phyloP scores from a whole-genome alignment of 2,888 invertebrate genomes.

The Drosophila fulvimacula region DNA sequence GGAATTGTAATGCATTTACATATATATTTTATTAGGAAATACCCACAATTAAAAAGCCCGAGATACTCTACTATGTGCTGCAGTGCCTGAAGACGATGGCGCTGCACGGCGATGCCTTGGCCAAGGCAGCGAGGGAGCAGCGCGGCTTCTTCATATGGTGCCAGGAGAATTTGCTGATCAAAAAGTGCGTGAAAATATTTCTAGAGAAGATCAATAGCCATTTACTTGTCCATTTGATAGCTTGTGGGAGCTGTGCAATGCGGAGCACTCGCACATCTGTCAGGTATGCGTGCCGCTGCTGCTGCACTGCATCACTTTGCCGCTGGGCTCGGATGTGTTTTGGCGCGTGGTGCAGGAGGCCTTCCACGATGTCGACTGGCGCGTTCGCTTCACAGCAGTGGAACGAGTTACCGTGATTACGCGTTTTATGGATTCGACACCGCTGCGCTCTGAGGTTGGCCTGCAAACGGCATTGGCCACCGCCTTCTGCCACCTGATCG shows the following conservation, averaged over 20 bases:
- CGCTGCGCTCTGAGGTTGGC: conserved; percentile 91
- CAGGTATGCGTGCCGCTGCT: conserved; percentile 96
- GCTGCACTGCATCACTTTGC: conserved; percentile 96
- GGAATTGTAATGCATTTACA: too few species aligned
- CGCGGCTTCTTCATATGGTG: conserved; percentile 97
- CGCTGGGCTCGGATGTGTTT: conserved; percentile 97
- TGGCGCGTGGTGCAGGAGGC: conserved; percentile 98
- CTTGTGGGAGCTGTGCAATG: conserved; percentile 96
- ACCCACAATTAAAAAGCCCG: conserved; percentile 93
- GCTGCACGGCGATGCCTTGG: conserved; percentile 96
- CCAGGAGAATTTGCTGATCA: conserved; percentile 96
- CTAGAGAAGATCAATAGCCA: not conserved
- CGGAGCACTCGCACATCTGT: conserved; percentile 97
- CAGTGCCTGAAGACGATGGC: conserved; percentile 96
- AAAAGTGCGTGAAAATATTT: conserved; percentile 89
- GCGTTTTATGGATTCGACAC: conserved; percentile 95
- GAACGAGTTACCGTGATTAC: conserved; percentile 97
- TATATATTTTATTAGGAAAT: conserved; percentile 86
- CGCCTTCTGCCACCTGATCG: conserved; percentile 98
- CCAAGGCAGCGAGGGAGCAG: conserved; percentile 94
- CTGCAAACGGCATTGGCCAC: conserved; percentile 97
- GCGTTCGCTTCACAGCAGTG: conserved; percentile 95
- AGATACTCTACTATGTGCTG: conserved; percentile 96
- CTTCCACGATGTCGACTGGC: conserved; percentile 96
- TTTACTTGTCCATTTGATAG: conserved; percentile 85